Evolutionary conservation across 2,888 invertebrate genomes (phyloP), one percentile per base, ranked within the genome.

Genomic region (Slavum lentiscoides): DNA sequence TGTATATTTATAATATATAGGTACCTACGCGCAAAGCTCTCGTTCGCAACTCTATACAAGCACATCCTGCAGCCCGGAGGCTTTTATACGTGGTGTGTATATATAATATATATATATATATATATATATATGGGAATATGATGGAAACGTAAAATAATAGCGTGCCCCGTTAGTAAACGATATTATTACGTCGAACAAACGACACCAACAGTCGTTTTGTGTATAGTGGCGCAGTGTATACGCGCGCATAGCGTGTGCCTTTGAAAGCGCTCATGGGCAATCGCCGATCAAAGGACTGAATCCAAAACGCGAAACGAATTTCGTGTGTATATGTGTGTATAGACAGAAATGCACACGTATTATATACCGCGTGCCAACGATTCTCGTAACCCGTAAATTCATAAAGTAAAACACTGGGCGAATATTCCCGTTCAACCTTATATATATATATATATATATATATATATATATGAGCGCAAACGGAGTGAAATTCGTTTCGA

Each of bases 281-380:
- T 62, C 62, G 6, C 43, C 43, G 15, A 62, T 62, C 30, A 62
- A 30, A 30, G 62, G 62, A 62, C 11, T 30, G 23, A 62, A 30
- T 30, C 30, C 62, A 62, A 62, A 62, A 30, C 62, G 62, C 6
- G 30, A 62, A 62, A 62, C 62, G 62, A 62, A 62, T 62, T 23
- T 19, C 8, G 43, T 43, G 55, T 55, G 58, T 58, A n/a, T 58
- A 8, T 19, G 7, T 8, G 2, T 19, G n/a, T 19, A 58, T n/a
- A 58, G 3, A 43, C 43, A 43, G 9, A 43, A 43, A 43, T 11
- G 53, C 53, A 15, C 53, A 13, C 21, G 21, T 21, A 9, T 43
- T 43, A 9, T 43, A 30, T 30, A 30, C 4, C 2, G 1, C 11
- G 21, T 59, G 9, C 21, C 6, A 21, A 21, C 21, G 59, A 59